phyloP scores from a whole-genome alignment of 2,888 invertebrate genomes.

The Melikaiella ostensackeni region DNA sequence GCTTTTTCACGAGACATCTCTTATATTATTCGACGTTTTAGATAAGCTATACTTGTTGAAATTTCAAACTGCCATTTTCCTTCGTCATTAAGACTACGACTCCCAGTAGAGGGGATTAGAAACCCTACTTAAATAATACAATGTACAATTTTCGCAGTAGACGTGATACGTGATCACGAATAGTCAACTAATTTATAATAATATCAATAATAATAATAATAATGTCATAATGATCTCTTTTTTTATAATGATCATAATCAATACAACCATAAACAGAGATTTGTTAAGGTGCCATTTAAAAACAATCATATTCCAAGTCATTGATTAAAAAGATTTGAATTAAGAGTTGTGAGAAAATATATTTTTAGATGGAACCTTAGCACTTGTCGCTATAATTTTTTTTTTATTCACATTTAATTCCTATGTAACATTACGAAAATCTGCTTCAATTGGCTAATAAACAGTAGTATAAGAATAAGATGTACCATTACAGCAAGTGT shows the following conservation, averaged over 20 bases:
- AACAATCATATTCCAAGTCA: conserved; percentile 47
- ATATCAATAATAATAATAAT: conserved; percentile 58
- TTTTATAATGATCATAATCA: conserved; percentile 51
- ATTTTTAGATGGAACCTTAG: conserved; percentile 14
- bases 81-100: conserved; percentile 18
- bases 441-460: conserved; percentile 69
- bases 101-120: neutral
- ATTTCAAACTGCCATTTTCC: neutral
- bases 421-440: conserved; percentile 44
- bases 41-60: neutral
- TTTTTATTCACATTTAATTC: conserved; percentile 40
- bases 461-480: conserved; percentile 66
- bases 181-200: conserved; percentile 50
- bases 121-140: conserved; percentile 14
- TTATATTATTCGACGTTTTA: conserved; percentile 3
- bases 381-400: conserved; percentile 28
- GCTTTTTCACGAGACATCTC: conserved; percentile 5
- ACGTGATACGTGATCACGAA: conserved; percentile 32
- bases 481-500: conserved; percentile 54
- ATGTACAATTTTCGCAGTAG: conserved; percentile 23
- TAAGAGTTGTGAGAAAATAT: neutral
- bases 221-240: conserved; percentile 46
- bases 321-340: conserved; percentile 10
- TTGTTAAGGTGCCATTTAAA: conserved; percentile 56
- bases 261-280: conserved; percentile 62